These are phyloP conservation scores for Hydroisotoma schaefferi DNA, from an alignment of 2,888 invertebrate genomes.

Conservation along the genomic window DNA sequence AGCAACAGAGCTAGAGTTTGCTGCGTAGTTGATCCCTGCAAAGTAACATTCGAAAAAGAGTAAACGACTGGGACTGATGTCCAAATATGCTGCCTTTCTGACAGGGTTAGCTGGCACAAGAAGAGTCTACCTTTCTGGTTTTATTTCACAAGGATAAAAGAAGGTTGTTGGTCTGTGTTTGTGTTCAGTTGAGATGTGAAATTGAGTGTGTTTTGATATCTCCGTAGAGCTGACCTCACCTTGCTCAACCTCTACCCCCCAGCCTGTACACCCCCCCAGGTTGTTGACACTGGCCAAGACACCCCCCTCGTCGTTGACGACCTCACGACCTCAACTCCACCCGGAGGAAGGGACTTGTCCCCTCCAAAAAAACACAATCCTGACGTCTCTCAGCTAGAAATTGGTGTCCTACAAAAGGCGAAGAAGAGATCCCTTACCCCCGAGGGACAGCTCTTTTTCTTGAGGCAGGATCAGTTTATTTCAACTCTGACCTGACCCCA, in stretches of 20 bases:
- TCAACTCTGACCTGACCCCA: too few species aligned
- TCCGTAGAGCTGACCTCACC: conserved; percentile 35
- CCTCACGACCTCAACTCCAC: conserved; percentile 25
- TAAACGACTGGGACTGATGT: too few species aligned
- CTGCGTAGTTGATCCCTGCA: too few species aligned
- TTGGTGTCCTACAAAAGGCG: too few species aligned
- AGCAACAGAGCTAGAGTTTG: too few species aligned
- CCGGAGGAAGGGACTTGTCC: conserved; percentile 2
- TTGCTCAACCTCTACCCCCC: conserved; percentile 19
- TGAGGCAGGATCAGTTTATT: too few species aligned
- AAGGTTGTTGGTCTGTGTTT: conserved; percentile 10
- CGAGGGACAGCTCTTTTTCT: too few species aligned
- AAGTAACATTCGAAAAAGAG: too few species aligned
- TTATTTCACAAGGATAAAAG: conserved; percentile 3
- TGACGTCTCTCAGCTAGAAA: too few species aligned
- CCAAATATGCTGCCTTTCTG: too few species aligned
- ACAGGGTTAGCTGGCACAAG: not conserved
- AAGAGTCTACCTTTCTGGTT: not conserved
- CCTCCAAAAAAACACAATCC: too few species aligned
- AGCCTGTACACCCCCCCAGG: not conserved
- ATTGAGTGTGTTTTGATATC: conserved; percentile 19
- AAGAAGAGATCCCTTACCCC: too few species aligned
- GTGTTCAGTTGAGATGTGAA: conserved; percentile 32
- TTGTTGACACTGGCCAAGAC: conserved; percentile 14
- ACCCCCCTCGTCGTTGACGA: conserved; percentile 17